Base-by-base conservation (phyloP, 2,888 invertebrate genomes). In the Suillia variegata region DNA sequence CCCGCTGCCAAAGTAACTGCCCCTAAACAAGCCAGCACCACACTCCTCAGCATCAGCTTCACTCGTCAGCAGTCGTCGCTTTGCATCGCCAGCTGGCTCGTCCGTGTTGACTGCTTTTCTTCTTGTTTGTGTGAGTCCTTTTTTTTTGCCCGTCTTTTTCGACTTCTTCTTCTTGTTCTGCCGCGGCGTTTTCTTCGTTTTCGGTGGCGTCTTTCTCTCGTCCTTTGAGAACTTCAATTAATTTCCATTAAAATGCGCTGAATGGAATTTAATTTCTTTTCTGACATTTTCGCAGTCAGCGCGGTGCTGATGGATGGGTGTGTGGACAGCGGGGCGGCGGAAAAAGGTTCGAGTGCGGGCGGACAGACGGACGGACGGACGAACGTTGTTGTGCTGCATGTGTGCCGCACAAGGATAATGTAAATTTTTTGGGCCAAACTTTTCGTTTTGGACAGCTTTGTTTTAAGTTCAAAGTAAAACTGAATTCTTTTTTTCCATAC, bases 201-300 rank as follows among this genome's bases (percentile, higher is more conserved):
- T n/a, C 26, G 26, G 33, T 51, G 31, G 34, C 59, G 56, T 60
- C 66, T 59, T 55, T 5, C 26, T 26, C 26, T 13, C 38, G 33
- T 13, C 10, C 45, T 21, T 42, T 38, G 48, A 62, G 65, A 68
- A 68, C 71, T 70, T 70, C 71, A 73, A 72, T 74, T 73, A 74
- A 73, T 72, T 74, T 74, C 67, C 73, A 74, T 74, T 73, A 72
- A 71, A 73, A 74, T 62, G 66, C 68, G 71, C 70, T 74, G 68
- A 75, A 73, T 68, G 66, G 70, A 73, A 70, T 73, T 74, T 71
- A 71, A 73, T 73, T 74, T 70, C 67, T 63, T 68, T 67, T 63
- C 62, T 62, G 62, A 59, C 63, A 65, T 63, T 60, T 64, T 62
- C 38, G 24, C 51, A 49, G 20, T 18, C 42, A 12, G n/a, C n/a